Base-by-base conservation (phyloP, 2,888 invertebrate genomes). In the Uloborus plumipes region DNA sequence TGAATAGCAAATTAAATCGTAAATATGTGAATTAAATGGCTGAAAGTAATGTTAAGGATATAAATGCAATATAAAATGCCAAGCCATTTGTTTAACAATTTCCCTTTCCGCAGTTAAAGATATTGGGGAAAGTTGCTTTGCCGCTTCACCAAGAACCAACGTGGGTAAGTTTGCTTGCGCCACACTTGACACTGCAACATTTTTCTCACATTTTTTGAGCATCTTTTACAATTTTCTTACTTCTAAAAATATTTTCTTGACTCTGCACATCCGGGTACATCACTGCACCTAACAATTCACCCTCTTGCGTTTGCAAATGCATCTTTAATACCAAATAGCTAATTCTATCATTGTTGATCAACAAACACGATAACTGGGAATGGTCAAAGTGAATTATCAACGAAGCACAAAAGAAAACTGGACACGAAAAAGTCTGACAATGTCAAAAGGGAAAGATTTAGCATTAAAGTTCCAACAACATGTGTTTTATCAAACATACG, bases 21-120 rank as follows among this genome's bases (percentile, higher is more conserved):
- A 39, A 39, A 39, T 39, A 39, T 7, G 39, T 39, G 39, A 39
- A 11, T 11, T 2, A 11, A 39, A 9, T 39, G 39, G 39, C 9
- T 39, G 39, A 39, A 9, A 39, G 11, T 39, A 39, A 39, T 39
- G 11, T 39, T 39, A 39, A 39, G 39, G 9, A 39, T 39, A 39
- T 39, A 39, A 39, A 39, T 39, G 3, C 39, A 39, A 1, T 11
- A 55, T n/a, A 15, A 55, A 18, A 14, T 55, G 9, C 20, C 55
- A 55, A 55, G n/a, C 39, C 11, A 1, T 11, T 39, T 11, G 39
- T 69, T 81, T 74, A 53, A 65, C 65, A 50, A 65, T 81, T 75
- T 74, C 80, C 74, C 64, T 81, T 81, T 74, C 59, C 55, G 47
- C 70, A 81, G 80, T 81, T 81, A 81, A 81, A 81, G 80, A 81